These are phyloP conservation scores for Drosophila pseudoananassae DNA, from an alignment of 1,140 invertebrate species.

Conservation along the genomic window DNA sequence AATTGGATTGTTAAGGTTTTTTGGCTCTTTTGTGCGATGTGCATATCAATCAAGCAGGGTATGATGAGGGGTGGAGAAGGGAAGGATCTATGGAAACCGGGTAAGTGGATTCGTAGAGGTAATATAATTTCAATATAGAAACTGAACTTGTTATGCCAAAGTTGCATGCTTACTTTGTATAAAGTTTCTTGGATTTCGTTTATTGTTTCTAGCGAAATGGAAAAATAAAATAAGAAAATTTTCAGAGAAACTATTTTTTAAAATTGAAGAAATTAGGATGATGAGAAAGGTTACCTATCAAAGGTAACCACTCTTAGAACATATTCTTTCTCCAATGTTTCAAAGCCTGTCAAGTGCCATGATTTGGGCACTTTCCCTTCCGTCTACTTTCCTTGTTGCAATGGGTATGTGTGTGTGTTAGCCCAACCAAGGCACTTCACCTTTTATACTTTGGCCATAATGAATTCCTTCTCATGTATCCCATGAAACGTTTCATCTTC, in stretches of 20 bases:
- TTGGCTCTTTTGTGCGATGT: conserved; percentile 38
- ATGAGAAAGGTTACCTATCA: too few species aligned
- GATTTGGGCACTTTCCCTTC: conserved; percentile 29
- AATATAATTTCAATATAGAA: conserved; percentile 24
- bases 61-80: background rate
- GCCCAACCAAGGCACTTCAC: background rate
- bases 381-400: background rate
- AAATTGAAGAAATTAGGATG: too few species aligned
- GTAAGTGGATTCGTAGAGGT: conserved; percentile 12
- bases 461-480: conserved; percentile 44
- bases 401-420: background rate
- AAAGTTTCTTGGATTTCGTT: background rate
- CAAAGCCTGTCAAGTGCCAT: conserved; percentile 43
- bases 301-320: background rate
- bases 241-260: background rate
- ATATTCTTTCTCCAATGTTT: conserved; percentile 2
- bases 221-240: background rate
- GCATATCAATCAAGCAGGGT: conserved; percentile 45
- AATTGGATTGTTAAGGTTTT: conserved; percentile 45
- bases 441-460: conserved; percentile 16
- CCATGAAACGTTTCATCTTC: conserved; percentile 47
- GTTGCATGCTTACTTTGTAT: conserved; percentile 11
- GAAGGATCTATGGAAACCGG: background rate
- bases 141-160: conserved; percentile 23
- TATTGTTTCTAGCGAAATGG: background rate